Percentiles rank a stretch among this genome's conserved stretches.
These are phyloP conservation scores for Drosophila pseudotalamancana DNA, from an alignment of 2,888 invertebrate genomes.

Conservation along the genomic window DNA sequence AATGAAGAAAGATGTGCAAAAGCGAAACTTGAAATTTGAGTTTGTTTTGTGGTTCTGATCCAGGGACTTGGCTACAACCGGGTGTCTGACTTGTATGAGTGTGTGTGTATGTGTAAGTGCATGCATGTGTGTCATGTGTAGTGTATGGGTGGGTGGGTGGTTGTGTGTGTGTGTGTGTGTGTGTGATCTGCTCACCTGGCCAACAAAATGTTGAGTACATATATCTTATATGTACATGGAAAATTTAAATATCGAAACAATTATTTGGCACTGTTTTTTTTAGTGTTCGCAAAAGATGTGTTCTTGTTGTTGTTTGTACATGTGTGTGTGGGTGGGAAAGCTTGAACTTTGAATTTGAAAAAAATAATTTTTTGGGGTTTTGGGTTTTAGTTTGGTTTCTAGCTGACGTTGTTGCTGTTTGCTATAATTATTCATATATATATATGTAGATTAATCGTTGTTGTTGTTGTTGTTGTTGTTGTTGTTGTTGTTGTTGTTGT, in stretches of 20 bases:
- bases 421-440: too few relatives aligned
- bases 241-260: conserved; percentile 45
- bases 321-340: too few relatives aligned
- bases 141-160: too few relatives aligned
- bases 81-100: background rate
- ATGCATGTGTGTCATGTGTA: too few relatives aligned
- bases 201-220: conserved; percentile 12
- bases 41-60: background rate
- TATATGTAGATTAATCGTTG: too few relatives aligned
- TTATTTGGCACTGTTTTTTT: conserved; percentile 7
- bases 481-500: background rate
- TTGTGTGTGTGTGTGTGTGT: background rate
- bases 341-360: conserved; percentile 38
- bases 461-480: background rate
- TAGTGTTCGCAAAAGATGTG: conserved; percentile 4
- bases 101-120: too few relatives aligned
- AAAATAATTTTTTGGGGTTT: background rate
- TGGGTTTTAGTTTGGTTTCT: background rate
- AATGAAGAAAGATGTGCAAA: background rate
- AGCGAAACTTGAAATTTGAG: conserved; percentile 2
- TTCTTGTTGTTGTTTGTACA: background rate
- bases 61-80: background rate
- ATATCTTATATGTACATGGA: conserved; percentile 10
- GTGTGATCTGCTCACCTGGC: background rate
- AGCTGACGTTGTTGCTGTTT: background rate